Evolutionary conservation across 2,888 invertebrate species (phyloP).

Genomic region (Dioctria rufipes): DNA sequence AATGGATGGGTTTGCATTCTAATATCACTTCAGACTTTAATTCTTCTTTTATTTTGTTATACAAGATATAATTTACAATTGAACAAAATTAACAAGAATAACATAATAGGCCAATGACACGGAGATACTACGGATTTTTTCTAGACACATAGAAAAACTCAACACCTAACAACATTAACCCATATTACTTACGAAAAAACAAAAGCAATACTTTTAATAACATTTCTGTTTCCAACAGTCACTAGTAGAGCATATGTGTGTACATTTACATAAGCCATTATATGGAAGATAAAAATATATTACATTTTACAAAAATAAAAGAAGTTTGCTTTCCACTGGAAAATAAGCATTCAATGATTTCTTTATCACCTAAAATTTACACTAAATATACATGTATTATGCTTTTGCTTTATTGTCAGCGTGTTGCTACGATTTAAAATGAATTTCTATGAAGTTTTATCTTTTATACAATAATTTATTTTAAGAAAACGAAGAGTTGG

Average conservation of each 20-base stretch:
- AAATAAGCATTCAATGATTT: background rate
- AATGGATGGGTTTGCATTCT: too few species aligned
- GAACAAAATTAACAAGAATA: conserved; percentile 12
- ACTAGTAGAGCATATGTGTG: background rate
- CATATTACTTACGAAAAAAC: background rate
- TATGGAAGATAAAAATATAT: background rate
- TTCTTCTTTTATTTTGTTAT: background rate
- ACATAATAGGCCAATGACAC: conserved; percentile 26
- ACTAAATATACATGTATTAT: conserved; percentile 19
- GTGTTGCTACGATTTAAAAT: background rate
- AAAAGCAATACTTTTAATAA: conserved; percentile 22
- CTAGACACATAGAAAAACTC: background rate
- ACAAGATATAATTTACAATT: conserved; percentile 17
- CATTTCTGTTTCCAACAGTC: too few species aligned
- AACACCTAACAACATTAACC: conserved; percentile 14
- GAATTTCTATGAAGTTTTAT: conserved; percentile 7
- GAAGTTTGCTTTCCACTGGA: background rate
- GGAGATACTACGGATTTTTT: conserved; percentile 10
- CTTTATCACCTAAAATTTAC: conserved; percentile 18
- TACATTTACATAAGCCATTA: conserved; percentile 1
- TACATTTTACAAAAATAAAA: background rate
- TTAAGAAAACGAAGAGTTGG: background rate
- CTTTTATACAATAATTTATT: background rate
- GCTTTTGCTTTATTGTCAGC: conserved; percentile 37
- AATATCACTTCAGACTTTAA: too few species aligned